Evolutionary conservation across 2,888 invertebrate species (phyloP).

Genomic region (Crocallis elinguaria): DNA sequence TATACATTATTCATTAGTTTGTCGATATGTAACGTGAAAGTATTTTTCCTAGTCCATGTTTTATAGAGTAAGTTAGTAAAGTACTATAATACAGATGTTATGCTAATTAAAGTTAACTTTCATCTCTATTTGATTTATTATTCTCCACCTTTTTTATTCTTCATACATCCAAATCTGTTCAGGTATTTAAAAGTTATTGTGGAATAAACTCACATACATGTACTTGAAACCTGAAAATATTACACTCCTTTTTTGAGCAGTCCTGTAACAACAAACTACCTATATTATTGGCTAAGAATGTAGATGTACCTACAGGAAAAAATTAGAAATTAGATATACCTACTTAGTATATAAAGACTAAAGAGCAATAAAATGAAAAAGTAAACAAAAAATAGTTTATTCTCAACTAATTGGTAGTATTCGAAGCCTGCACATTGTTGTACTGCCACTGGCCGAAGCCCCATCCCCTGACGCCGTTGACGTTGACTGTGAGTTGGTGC

Average conservation of each 20-base stretch:
- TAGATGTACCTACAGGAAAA: too few species aligned
- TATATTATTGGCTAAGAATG: too few species aligned
- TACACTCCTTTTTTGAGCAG: too few species aligned
- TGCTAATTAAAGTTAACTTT: slow-evolving; percentile 72
- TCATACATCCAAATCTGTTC: too few species aligned
- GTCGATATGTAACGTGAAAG: slow-evolving; percentile 43
- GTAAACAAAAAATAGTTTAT: too few species aligned
- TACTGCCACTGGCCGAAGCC: slow-evolving; percentile 88
- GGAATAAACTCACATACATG: too few species aligned
- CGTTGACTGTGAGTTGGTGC: slow-evolving; percentile 82
- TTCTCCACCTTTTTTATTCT: slow-evolving; percentile 11
- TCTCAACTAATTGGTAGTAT: not conserved
- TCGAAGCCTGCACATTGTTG: slow-evolving; percentile 64
- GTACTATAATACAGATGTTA: slow-evolving; percentile 63
- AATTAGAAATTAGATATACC: too few species aligned
- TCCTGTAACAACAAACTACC: too few species aligned
- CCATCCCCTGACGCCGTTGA: slow-evolving; percentile 87
- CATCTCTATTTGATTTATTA: slow-evolving; percentile 51
- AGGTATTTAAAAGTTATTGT: too few species aligned
- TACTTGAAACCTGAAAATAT: too few species aligned
- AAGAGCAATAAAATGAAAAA: not conserved
- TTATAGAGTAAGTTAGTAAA: slow-evolving; percentile 55
- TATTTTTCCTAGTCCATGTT: slow-evolving; percentile 67
- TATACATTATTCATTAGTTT: slow-evolving; percentile 9
- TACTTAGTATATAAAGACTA: not conserved